Evolutionary conservation across 37 sponge, comb jelly and placozoan species (phyloP).

Genomic region (Amphimedon queenslandica): DNA sequence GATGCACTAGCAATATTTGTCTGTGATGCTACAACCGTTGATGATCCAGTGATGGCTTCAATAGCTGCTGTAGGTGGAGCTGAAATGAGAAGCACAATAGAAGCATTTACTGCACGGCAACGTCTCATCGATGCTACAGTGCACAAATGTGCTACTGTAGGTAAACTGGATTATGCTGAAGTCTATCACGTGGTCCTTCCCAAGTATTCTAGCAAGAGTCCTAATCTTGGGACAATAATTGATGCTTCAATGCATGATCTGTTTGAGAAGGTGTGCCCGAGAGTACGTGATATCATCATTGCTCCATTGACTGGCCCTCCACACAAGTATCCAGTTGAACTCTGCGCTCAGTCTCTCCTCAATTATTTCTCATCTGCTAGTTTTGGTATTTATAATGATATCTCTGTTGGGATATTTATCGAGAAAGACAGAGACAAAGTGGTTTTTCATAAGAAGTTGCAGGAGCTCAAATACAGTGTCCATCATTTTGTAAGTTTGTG

Average conservation of each 20-base stretch:
- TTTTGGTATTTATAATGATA: background rate
- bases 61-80: conserved; percentile 16
- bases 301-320: conserved; percentile 13
- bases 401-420: conserved; percentile 12
- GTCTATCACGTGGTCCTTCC: conserved; percentile 22
- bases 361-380: background rate
- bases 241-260: background rate
- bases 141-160: background rate
- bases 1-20: conserved; percentile 18
- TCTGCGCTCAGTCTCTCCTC: conserved; percentile 6
- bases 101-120: background rate
- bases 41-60: background rate
- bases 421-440: background rate
- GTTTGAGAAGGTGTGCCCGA: background rate
- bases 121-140: background rate
- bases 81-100: background rate
- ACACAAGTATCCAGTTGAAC: conserved; percentile 15
- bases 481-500: no score
- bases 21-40: background rate
- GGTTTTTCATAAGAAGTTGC: conserved; percentile 1
- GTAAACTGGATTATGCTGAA: conserved; percentile 10
- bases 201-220: background rate
- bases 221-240: background rate
- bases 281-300: conserved; percentile 1
- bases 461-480: background rate